Evolutionary conservation across 2,888 invertebrate species (phyloP), one percentile per base, ranked within the genome.

Genomic region (Flabesymbios commensalis): DNA sequence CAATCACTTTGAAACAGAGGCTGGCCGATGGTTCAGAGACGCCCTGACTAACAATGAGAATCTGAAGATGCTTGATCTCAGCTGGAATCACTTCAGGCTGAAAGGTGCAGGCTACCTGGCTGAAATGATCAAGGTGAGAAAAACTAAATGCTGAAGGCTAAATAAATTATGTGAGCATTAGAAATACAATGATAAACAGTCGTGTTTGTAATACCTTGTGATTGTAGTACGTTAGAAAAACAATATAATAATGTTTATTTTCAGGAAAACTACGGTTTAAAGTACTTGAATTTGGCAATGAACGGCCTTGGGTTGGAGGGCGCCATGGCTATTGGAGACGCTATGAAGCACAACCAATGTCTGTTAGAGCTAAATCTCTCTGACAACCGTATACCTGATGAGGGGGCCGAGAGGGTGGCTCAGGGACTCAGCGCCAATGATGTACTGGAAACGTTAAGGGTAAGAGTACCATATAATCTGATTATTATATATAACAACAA

Each of bases 291-390:
- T 55, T 55, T 78, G 7, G 59, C 71, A 39, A 77, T 77, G 78
- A 78, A 78, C 62, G 78, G 78, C 0, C 72, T 78, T 54, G 74
- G 74, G 14, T 29, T 71, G 28, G 74, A 75, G 31, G 78, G 78
- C 1, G 72, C 76, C 3, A 56, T 52, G 29, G 71, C 72, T 2
- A 61, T 78, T 49, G 76, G 75, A n/a, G 69, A 73, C 31, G 74
- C 73, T n/a, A 62, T 78, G 52, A 63, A 63, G 26, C 63, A 67
- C 4, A 80, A 80, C 65, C 70, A 72, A 29, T 74, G 75, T 31
- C 64, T 80, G 4, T 57, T 64, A 53, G 71, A 74, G 26, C 68
- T 80, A 5, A 75, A 80, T 59, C 70, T 78, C 29, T 73, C 72
- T 32, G 71, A 71, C 58, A 79, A 79, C 63, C 65, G 78, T 26